Percentiles rank a stretch among this genome's conserved stretches.
Conservation (phyloP, 2,797 vertebrate genomes). For the Phyllotis vaccarum region DNA sequence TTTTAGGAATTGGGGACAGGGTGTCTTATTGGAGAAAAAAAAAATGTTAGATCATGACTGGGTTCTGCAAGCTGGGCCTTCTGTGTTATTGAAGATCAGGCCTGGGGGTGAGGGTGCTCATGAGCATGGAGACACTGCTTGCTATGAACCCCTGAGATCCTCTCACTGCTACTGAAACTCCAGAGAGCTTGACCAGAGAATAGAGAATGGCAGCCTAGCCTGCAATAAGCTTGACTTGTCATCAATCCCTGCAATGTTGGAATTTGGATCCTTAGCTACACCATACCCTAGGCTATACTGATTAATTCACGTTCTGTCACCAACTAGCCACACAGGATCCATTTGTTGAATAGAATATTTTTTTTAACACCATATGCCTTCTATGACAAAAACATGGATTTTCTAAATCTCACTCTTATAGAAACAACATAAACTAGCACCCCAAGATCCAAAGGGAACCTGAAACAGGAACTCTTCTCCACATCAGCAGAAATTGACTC, state of each 20-base stretch:
- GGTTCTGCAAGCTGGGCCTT: not conserved
- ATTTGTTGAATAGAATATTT: not conserved
- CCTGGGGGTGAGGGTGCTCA: fast-evolving
- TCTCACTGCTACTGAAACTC: not conserved
- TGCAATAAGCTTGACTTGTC: not conserved
- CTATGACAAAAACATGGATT: not conserved
- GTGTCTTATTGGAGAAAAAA: not conserved
- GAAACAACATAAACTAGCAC: not conserved
- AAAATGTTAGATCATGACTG: not conserved
- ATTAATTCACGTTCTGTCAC: not conserved
- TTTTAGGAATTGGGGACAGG: not conserved
- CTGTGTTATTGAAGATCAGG: not conserved
- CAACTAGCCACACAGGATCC: not conserved
- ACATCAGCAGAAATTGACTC: not conserved
- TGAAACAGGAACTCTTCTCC: not conserved
- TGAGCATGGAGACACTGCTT: fast-evolving
- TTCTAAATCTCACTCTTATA: not conserved
- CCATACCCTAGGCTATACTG: fast-evolving
- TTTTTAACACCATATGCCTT: not conserved
- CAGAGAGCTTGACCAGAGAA: not conserved
- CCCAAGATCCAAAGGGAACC: not conserved
- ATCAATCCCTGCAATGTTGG: not conserved
- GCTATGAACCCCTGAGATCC: not conserved
- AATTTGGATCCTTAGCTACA: not conserved
- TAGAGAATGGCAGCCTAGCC: not conserved